Evolutionary conservation across 2,113 vertebrate genomes (phyloP).

Genomic region (Chloropsis hardwickii): DNA sequence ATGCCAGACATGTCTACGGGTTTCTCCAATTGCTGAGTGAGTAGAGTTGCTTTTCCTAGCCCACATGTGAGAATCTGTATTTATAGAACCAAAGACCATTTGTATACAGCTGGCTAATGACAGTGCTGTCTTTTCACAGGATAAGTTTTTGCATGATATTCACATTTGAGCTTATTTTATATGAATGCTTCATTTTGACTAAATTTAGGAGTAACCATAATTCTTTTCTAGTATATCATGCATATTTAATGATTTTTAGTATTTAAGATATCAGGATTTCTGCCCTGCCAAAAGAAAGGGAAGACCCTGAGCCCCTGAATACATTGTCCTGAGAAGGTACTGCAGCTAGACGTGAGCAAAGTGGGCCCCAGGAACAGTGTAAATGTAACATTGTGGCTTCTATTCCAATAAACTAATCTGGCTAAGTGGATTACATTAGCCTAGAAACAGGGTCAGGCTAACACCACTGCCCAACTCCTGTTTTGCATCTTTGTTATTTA

Average conservation of each 20-base stretch:
- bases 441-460: background rate
- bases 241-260: background rate
- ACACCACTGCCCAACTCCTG: background rate
- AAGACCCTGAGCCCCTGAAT: background rate
- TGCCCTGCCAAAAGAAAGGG: background rate
- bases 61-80: background rate
- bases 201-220: conserved; percentile 6
- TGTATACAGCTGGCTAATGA: conserved; percentile 47
- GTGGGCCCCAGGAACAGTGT: background rate
- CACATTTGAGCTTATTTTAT: background rate
- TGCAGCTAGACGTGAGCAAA: background rate
- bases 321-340: background rate
- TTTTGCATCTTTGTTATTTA: background rate
- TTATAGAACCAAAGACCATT: conserved; percentile 10
- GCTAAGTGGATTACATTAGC: background rate
- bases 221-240: background rate
- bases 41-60: background rate
- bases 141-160: background rate
- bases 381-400: background rate
- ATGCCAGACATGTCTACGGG: background rate
- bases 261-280: background rate
- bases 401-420: background rate
- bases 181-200: background rate
- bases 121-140: background rate
- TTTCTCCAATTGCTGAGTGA: conserved; percentile 20